Evolutionary conservation across 2,113 vertebrate species (phyloP), one percentile per base, ranked within the genome.

Genomic region (Eonycteris spelaea): DNA sequence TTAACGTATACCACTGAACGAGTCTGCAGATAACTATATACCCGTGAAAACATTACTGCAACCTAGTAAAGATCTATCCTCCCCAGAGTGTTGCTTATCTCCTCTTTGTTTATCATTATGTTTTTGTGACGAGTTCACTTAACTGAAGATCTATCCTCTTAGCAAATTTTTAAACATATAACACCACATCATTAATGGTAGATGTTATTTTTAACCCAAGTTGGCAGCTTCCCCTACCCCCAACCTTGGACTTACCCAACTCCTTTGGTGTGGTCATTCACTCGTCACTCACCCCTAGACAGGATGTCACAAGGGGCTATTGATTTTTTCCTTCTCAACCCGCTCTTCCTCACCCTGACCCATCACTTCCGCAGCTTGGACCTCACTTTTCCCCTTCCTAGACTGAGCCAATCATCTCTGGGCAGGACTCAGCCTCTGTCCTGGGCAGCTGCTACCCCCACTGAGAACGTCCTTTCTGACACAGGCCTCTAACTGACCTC

Each of bases 221-320:
- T 12, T 5, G 57, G 53, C 10, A n/a, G 24, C 3, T 0, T n/a
- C n/a, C 6, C 26, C 5, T 16, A 11, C 10, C 6, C 57, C 21
- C 22, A 3, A 10, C 2, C 65, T 59, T 26, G 48, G 59, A 74
- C 24, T 63, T 30, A 70, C 18, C 30, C n/a, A 14, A 11, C 1
- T 3, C 45, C 48, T 24, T 67, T 24, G 5, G 38, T 15, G 16
- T 43, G 26, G 51, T 4, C 51, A 7, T 51, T 22, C 33, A 7
- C 14, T 63, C 12, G 14, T 16, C 24, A 12, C 3, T 53, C 4
- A 26, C 45, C 57, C 5, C 4, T 10, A 5, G 38, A 65, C 33
- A 38, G 2, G 0, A 1, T 35, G 38, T 59, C 78, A 35, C 0
- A 0, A 67, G 5, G 16, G 28, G 24, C 38, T 51, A 14, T 21